Conservation (phyloP, 2,797 vertebrate genomes). For the Pagetopsis macropterus region DNA sequence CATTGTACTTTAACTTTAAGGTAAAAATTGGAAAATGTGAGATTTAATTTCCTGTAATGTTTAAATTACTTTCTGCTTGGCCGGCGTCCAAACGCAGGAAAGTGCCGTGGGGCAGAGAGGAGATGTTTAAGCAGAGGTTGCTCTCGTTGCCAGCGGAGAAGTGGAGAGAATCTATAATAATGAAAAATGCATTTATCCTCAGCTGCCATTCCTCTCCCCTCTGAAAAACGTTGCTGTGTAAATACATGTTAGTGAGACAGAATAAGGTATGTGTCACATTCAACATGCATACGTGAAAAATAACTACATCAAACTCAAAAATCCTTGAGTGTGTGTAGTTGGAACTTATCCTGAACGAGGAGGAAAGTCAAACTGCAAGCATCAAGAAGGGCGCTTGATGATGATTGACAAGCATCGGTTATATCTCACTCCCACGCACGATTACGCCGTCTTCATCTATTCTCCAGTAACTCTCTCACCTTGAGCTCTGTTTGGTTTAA, state of each 20-base stretch:
- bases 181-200: constrained; percentile 83
- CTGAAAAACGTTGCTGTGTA: constrained; percentile 45
- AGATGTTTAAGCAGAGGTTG: constrained; percentile 92
- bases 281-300: constrained; percentile 60
- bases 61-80: constrained; percentile 93
- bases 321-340: constrained; percentile 43
- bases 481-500: constrained; percentile 75
- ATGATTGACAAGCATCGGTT: constrained; percentile 78
- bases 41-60: constrained; percentile 99
- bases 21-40: constrained; percentile 94
- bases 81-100: constrained; percentile 67
- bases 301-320: constrained; percentile 56
- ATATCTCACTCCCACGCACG: constrained; percentile 70
- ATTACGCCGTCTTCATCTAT: constrained; percentile 72
- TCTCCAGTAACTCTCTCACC: constrained; percentile 74
- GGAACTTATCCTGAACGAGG: constrained; percentile 64
- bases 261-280: constrained; percentile 69
- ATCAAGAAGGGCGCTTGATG: constrained; percentile 67
- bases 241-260: constrained; percentile 63
- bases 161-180: constrained; percentile 82
- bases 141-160: constrained; percentile 87
- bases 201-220: constrained; percentile 62
- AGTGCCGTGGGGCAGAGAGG: constrained; percentile 89
- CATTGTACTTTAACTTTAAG: constrained; percentile 96
- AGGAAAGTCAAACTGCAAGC: constrained; percentile 70